Evolutionary conservation across 1,140 invertebrate species (phyloP).

Genomic region (Diorhabda elongata): DNA sequence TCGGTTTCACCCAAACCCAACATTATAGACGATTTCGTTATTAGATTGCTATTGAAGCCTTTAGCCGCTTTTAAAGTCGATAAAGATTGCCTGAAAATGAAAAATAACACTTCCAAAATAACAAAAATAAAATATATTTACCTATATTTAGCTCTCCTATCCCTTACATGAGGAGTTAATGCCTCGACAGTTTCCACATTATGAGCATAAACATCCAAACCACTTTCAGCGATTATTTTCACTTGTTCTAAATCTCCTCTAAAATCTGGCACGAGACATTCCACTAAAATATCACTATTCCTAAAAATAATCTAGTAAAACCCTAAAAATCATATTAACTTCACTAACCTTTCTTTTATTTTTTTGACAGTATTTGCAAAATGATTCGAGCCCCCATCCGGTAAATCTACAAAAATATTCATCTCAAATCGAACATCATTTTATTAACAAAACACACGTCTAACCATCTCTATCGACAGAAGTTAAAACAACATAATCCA

Average conservation of each 20-base stretch:
- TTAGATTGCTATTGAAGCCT: constrained; percentile 68
- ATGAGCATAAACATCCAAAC: constrained; percentile 93
- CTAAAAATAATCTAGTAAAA: constrained; percentile 47
- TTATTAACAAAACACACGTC: constrained; percentile 7
- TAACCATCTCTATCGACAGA: constrained; percentile 96
- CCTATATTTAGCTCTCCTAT: constrained; percentile 75
- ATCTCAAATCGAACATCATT: constrained; percentile 5
- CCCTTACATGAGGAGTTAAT: constrained; percentile 85
- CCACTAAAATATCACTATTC: constrained; percentile 85
- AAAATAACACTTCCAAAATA: constrained; percentile 15
- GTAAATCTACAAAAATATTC: constrained; percentile 61
- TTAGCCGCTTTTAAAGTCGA: constrained; percentile 79
- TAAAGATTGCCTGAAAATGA: constrained; percentile 71
- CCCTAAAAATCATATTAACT: neutral
- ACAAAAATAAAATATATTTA: constrained; percentile 34
- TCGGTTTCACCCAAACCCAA: constrained; percentile 95
- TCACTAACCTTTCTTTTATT: constrained; percentile 63
- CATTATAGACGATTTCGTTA: constrained; percentile 99
- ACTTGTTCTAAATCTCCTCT: constrained; percentile 76
- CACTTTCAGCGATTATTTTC: constrained; percentile 71
- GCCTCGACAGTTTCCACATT: constrained; percentile 94
- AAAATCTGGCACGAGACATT: constrained; percentile 97
- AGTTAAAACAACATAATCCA: constrained; percentile 97
- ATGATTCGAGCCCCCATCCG: constrained; percentile 87
- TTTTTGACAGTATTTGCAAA: constrained; percentile 86